Conservation (phyloP, 1,140 invertebrate genomes). For the Sinonovacula constricta region DNA sequence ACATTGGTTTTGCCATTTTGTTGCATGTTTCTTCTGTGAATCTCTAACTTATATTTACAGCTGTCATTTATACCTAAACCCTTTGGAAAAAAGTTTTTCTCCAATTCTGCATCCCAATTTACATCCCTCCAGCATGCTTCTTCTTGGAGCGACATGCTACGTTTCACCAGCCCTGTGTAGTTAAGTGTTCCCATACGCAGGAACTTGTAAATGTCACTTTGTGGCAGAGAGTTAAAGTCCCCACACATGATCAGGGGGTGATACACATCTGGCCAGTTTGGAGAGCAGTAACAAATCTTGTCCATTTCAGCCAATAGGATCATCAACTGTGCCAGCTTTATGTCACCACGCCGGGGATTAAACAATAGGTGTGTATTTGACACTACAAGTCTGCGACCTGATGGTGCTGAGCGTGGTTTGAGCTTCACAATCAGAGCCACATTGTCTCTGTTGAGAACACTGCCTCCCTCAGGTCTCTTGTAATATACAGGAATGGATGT, state of each 20-base stretch:
- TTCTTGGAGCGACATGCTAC: conserved; percentile 74
- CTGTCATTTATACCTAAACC: conserved; percentile 83
- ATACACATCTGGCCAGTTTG: conserved; percentile 76
- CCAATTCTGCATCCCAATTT: conserved; percentile 35
- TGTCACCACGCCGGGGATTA: conserved; percentile 92
- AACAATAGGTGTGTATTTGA: conserved; percentile 97
- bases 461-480: conserved; percentile 67
- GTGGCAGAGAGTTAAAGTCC: conserved; percentile 91
- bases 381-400: conserved; percentile 82
- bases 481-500: conserved; percentile 83
- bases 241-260: conserved; percentile 91
- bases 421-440: conserved; percentile 91
- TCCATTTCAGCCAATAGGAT: conserved; percentile 91
- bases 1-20: background rate
- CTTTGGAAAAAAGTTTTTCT: conserved; percentile 79
- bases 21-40: background rate
- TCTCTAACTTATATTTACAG: conserved; percentile 82
- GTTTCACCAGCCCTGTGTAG: conserved; percentile 78
- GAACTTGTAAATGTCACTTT: conserved; percentile 86
- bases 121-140: no score
- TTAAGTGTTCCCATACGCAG: conserved; percentile 84
- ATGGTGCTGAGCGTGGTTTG: conserved; percentile 31
- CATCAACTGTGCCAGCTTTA: conserved; percentile 90
- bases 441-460: conserved; percentile 90
- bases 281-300: conserved; percentile 50